Conservation (phyloP, 2,113 vertebrate species). For the Cottus gobio region DNA sequence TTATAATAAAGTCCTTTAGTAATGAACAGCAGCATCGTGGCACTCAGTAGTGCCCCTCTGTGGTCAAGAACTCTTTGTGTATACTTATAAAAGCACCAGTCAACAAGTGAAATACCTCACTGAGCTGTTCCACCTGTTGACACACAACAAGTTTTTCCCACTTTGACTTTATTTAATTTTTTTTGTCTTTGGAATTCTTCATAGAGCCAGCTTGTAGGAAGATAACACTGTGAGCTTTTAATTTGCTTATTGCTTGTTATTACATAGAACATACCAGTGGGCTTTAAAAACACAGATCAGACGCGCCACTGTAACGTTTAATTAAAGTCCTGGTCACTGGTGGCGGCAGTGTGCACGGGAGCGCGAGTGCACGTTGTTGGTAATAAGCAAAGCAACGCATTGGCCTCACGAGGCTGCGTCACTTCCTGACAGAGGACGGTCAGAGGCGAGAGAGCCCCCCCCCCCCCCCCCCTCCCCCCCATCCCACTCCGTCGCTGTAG, state of each 20-base stretch:
- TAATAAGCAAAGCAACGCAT: conserved; percentile 45
- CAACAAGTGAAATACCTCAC: neutral
- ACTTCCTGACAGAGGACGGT: conserved; percentile 73
- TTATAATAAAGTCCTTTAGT: neutral
- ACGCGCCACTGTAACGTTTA: neutral
- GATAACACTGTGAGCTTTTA: no score
- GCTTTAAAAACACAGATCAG: no score
- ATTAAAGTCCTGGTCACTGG: conserved; percentile 26
- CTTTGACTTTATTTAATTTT: no score
- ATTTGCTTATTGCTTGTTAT: neutral
- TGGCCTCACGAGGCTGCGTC: conserved; percentile 69
- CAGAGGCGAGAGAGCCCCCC: conserved; percentile 24
- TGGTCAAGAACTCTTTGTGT: neutral
- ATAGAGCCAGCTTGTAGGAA: neutral
- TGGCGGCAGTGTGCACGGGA: neutral
- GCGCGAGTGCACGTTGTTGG: conserved; percentile 34
- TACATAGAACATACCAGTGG: no score
- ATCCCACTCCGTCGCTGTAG: conserved; percentile 45
- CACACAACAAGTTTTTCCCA: neutral
- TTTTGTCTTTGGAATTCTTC: neutral
- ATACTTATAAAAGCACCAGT: neutral
- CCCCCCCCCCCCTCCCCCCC: conserved; percentile 35
- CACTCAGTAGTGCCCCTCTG: neutral
- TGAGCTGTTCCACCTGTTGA: neutral
- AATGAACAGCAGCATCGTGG: neutral